Conservation (phyloP, 2,797 vertebrate species). For the Rhinichthys osculus region DNA sequence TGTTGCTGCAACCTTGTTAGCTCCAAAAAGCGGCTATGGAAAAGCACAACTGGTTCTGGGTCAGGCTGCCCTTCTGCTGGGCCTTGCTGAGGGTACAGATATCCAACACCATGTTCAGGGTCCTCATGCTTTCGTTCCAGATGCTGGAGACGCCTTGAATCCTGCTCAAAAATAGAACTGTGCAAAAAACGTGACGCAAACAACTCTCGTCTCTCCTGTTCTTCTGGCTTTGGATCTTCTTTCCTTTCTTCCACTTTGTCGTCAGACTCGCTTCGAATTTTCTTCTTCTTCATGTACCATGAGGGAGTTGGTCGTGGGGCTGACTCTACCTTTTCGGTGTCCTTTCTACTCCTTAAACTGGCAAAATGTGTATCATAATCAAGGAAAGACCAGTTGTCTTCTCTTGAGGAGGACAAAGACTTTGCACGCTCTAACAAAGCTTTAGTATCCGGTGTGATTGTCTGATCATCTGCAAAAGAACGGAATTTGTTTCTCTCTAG, state of each 20-base stretch:
- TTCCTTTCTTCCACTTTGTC: slow-evolving; percentile 95
- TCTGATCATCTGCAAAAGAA: slow-evolving; percentile 95
- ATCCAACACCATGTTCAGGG: slow-evolving; percentile 82
- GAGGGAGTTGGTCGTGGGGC: slow-evolving; percentile 93
- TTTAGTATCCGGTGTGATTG: slow-evolving; percentile 98
- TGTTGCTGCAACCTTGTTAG: slow-evolving; percentile 89
- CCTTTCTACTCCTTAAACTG: slow-evolving; percentile 92
- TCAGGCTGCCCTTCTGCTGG: slow-evolving; percentile 81
- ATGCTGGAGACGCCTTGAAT: slow-evolving; percentile 94
- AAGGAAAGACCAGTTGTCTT: slow-evolving; percentile 99
- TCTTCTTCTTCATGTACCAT: slow-evolving; percentile 99
- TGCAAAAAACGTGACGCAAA: slow-evolving; percentile 98
- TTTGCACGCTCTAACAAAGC: slow-evolving; percentile 97
- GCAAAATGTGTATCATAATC: slow-evolving; percentile 95
- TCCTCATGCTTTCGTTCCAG: slow-evolving; percentile 94
- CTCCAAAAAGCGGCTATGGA: slow-evolving; percentile 95
- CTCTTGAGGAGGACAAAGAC: slow-evolving; percentile 95
- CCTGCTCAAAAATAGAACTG: slow-evolving; percentile 97
- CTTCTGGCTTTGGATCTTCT: slow-evolving; percentile 94
- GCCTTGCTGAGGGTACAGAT: slow-evolving; percentile 81
- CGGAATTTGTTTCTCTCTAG: slow-evolving; percentile 97
- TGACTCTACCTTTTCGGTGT: slow-evolving; percentile 94
- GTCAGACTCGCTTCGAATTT: slow-evolving; percentile 92
- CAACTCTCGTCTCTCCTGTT: slow-evolving; percentile 92
- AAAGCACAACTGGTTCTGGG: slow-evolving; percentile 92